Conservation (phyloP, 2,797 vertebrate genomes). For the Pyrrhura leucotis region DNA sequence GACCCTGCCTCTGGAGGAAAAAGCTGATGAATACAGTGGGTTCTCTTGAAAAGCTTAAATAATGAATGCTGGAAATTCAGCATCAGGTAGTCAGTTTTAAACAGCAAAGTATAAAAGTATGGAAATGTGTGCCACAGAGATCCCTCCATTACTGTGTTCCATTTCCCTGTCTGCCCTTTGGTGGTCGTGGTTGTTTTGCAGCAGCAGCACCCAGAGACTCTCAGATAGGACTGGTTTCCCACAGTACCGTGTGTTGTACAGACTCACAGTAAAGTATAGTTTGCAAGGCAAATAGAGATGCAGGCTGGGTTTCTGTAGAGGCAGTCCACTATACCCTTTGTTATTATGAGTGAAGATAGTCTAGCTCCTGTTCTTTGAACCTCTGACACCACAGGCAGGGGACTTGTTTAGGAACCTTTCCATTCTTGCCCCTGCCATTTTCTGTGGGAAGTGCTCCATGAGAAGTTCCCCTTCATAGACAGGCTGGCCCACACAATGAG, state of each 20-base stretch:
- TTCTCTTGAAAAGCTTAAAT: background rate
- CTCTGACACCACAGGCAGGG: fast-evolving
- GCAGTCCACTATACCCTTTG: fast-evolving
- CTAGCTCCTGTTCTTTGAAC: fast-evolving
- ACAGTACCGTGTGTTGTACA: fast-evolving
- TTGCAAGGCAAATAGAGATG: background rate
- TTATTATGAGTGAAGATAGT: fast-evolving
- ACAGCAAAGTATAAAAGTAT: fast-evolving
- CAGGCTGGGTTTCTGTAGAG: background rate
- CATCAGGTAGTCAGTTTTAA: background rate
- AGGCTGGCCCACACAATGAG: fast-evolving
- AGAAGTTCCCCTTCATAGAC: background rate
- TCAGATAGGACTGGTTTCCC: background rate
- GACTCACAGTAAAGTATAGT: fast-evolving
- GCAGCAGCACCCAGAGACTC: background rate
- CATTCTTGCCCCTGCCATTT: background rate
- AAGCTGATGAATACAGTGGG: background rate
- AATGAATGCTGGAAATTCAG: background rate
- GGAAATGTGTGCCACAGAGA: fast-evolving
- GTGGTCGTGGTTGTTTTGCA: background rate
- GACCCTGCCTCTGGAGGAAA: background rate
- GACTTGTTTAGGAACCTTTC: fast-evolving
- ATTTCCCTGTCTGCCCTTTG: background rate
- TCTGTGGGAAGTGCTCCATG: fast-evolving
- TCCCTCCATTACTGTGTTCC: fast-evolving